Conservation (phyloP, 1,140 invertebrate genomes). For the Cephus cinctus region DNA sequence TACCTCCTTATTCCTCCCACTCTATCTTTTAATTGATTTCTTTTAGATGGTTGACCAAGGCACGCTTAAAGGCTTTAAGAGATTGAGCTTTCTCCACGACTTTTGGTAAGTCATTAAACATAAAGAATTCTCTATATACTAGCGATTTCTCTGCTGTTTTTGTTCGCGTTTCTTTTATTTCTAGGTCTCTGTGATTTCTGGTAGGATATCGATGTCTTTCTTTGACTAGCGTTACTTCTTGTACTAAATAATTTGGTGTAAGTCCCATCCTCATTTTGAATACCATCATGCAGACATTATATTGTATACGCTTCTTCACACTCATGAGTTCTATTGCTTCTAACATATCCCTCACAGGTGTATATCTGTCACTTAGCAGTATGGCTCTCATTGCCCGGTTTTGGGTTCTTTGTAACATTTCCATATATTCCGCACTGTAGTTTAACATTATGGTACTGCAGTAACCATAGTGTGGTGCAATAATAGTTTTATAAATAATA, state of each 20-base stretch:
- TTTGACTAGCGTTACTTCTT: background rate
- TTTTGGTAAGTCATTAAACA: too few species aligned
- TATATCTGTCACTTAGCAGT: background rate
- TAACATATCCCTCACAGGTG: background rate
- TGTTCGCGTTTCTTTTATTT: too few species aligned
- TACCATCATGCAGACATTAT: conserved; percentile 3
- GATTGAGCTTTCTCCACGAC: too few species aligned
- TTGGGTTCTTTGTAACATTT: background rate
- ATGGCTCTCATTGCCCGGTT: conserved; percentile 5
- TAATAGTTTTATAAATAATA: conserved; percentile 4
- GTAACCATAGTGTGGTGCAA: conserved; percentile 3
- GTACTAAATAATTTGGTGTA: background rate
- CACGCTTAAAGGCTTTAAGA: too few species aligned
- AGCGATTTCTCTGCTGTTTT: too few species aligned
- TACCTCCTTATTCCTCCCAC: too few species aligned
- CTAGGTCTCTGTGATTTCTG: too few species aligned
- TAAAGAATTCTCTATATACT: too few species aligned
- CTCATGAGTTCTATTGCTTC: background rate
- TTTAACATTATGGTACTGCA: conserved; percentile 2
- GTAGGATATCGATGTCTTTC: too few species aligned
- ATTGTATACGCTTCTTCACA: background rate
- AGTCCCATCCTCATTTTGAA: conserved; percentile 1
- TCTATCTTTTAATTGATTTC: too few species aligned
- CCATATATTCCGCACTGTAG: background rate
- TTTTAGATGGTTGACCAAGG: too few species aligned